Conservation (phyloP, 2,113 vertebrate species). For the Seriola aureovittata region DNA sequence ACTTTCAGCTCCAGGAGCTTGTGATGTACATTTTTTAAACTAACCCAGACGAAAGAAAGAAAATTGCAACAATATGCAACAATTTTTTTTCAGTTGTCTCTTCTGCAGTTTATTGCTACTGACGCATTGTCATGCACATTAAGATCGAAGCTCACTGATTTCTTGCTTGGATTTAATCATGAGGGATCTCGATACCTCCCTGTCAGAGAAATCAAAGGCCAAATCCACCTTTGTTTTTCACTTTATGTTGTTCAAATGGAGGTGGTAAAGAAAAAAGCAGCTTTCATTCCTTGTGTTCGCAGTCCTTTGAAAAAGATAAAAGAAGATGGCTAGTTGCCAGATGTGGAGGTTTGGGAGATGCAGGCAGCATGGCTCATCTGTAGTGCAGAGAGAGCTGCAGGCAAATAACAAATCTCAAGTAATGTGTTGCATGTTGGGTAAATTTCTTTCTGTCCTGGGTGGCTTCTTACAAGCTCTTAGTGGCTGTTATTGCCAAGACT, state of each 20-base stretch:
- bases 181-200: neutral
- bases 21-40: neutral
- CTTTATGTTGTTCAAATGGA: slow-evolving; percentile 33
- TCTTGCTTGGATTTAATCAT: slow-evolving; percentile 4
- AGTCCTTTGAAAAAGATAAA: slow-evolving; percentile 61
- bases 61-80: neutral
- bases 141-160: neutral
- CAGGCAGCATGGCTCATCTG: slow-evolving; percentile 2
- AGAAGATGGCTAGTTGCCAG: slow-evolving; percentile 35
- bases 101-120: neutral
- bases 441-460: slow-evolving; percentile 3
- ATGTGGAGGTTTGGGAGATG: slow-evolving; percentile 11
- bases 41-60: neutral
- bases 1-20: neutral
- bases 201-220: slow-evolving; percentile 41
- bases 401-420: slow-evolving; percentile 30
- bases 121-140: neutral
- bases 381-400: slow-evolving; percentile 25
- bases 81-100: neutral
- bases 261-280: slow-evolving; percentile 7
- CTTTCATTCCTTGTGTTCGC: slow-evolving; percentile 26
- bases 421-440: slow-evolving; percentile 1
- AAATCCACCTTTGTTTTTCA: slow-evolving; percentile 39
- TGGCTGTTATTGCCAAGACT: neutral
- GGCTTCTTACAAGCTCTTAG: slow-evolving; percentile 1